phyloP scores from a whole-genome alignment of 2,888 invertebrate species.

The Argyresthia goedartella region DNA sequence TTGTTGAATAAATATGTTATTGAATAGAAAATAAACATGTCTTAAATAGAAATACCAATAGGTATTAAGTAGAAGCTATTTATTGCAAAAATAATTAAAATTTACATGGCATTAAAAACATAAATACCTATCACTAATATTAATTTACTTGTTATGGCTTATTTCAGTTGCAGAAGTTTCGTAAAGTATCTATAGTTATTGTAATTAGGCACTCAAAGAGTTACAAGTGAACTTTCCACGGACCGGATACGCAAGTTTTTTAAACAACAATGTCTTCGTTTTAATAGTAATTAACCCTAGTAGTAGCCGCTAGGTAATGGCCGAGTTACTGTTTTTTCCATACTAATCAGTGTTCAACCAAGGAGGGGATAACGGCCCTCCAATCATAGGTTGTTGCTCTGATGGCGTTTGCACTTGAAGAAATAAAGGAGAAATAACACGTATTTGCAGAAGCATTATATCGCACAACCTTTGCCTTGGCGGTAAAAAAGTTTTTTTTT shows the following conservation, averaged over 20 bases:
- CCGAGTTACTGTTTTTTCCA: slow-evolving; percentile 26
- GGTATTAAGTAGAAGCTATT: too few species aligned
- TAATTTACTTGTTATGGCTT: too few species aligned
- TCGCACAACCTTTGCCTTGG: neutral
- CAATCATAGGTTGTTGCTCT: slow-evolving; percentile 71
- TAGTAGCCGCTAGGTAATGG: slow-evolving; percentile 7
- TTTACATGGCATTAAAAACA: too few species aligned
- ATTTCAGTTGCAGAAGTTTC: too few species aligned
- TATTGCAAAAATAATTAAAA: too few species aligned
- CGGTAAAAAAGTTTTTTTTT: neutral
- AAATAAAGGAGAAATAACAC: slow-evolving; percentile 30
- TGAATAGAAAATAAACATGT: too few species aligned
- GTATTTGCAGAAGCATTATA: slow-evolving; percentile 15
- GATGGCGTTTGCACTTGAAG: slow-evolving; percentile 34
- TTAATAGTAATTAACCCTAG: neutral
- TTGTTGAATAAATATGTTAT: too few species aligned
- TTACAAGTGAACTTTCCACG: too few species aligned
- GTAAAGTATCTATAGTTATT: neutral
- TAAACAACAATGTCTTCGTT: too few species aligned
- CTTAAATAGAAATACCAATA: too few species aligned
- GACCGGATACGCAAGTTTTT: neutral
- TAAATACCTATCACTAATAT: too few species aligned
- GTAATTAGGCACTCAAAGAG: too few species aligned
- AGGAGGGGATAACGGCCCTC: slow-evolving; percentile 65
- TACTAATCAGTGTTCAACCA: slow-evolving; percentile 46